phyloP scores from a whole-genome alignment of 2,113 vertebrate genomes.

The Ellobius talpinus region DNA sequence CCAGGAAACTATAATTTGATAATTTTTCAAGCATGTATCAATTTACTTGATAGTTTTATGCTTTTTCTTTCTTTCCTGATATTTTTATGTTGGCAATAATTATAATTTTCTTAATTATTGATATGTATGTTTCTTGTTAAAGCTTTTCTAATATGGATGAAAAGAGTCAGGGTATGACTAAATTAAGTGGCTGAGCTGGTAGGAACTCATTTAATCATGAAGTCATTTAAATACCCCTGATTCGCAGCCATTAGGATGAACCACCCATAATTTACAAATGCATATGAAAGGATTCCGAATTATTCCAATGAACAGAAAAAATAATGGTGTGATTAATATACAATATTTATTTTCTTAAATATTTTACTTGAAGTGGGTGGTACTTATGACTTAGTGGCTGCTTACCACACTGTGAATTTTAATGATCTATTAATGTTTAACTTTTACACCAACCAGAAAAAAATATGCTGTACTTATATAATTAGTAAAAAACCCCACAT shows the following conservation, averaged over 20 bases:
- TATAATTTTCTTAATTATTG: not conserved
- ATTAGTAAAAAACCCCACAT: conserved; percentile 42
- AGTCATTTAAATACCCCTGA: conserved; percentile 28
- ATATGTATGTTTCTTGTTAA: not conserved
- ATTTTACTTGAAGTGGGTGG: conserved; percentile 8
- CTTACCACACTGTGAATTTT: not conserved
- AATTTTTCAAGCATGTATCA: not conserved
- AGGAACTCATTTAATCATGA: conserved; percentile 34
- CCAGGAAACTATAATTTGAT: not conserved
- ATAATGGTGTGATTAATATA: conserved; percentile 42
- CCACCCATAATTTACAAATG: conserved; percentile 28
- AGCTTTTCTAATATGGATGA: not conserved
- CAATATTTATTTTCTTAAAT: conserved; percentile 38
- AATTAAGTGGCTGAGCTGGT: not conserved
- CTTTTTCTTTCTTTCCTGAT: not conserved
- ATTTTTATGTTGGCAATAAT: not conserved
- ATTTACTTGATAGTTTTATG: not conserved
- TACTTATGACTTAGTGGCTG: not conserved
- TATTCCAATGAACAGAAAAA: conserved; percentile 50
- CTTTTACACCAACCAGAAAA: conserved; percentile 18
- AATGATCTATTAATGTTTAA: conserved; percentile 39
- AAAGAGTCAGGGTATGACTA: not conserved
- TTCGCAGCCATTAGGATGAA: conserved; percentile 25
- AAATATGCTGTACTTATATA: not conserved
- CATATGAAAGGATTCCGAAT: conserved; percentile 43